Base-by-base conservation (phyloP, 2,888 invertebrate species). In the Furcula furcula region DNA sequence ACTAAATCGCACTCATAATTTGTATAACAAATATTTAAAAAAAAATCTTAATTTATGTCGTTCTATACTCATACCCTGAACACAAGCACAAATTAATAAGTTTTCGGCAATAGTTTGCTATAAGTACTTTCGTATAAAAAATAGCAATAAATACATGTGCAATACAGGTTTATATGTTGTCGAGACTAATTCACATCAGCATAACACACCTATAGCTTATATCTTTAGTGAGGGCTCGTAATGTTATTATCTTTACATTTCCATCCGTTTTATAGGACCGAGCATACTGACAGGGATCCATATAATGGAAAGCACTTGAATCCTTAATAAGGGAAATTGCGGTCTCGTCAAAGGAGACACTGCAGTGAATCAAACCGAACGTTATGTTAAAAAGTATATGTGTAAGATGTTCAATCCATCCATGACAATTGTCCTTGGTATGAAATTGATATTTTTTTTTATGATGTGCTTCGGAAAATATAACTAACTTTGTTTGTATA, bases 191-290 rank as follows among this genome's bases (percentile, higher is more conserved):
- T n/a, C n/a, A n/a, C n/a, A n/a, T n/a, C n/a, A n/a, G 26, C 18
- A 38, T 47, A 51, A 47, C 38, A 37, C 28, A 46, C 47, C 43
- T 45, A 45, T 43, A 43, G 39, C 48, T 44, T 54, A 48, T 7
- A 25, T 7, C 6, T n/a, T 42, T 51, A 46, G 40, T 36, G 47
- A 36, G 46, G 55, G 31, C 35, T 40, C 44, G 45, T 65, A 61
- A 59, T 41, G 44, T 45, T 56, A 62, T 74, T 65, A 68, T 72
- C 62, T 62, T 68, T 60, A 68, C 62, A 68, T 68, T 65, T 65
- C 49, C 58, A 37, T 48, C 42, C 48, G 55, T 58, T 59, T 65
- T 60, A 57, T 57, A 52, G 33, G 16, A 33, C 46, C 36, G 40
- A 41, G n/a, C 59, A 49, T 54, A 51, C 49, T 42, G 45, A 41